Evolutionary conservation across 2,888 invertebrate species (phyloP).

Genomic region (Halictus ligatus): DNA sequence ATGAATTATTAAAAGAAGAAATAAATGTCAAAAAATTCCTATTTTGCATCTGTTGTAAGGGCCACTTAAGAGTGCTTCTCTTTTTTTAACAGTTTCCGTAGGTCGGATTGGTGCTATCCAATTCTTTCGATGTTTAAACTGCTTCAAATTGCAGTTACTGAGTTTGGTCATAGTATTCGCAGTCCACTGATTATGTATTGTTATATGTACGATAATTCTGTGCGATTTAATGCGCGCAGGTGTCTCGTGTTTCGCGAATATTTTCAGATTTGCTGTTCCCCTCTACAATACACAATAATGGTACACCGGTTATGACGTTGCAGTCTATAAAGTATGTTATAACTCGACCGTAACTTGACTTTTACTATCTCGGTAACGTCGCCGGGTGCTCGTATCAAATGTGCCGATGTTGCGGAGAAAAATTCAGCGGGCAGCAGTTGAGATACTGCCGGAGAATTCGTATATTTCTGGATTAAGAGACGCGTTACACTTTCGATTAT

Average conservation of each 20-base stretch:
- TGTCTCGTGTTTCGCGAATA: constrained; percentile 19
- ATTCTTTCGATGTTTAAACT: not conserved
- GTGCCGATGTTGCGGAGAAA: not conserved
- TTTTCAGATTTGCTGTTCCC: not conserved
- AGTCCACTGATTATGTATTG: not conserved
- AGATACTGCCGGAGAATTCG: not conserved
- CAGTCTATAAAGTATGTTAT: constrained; percentile 32
- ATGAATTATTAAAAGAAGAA: not conserved
- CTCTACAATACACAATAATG: not conserved
- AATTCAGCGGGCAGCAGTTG: not conserved
- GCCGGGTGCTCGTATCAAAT: not conserved
- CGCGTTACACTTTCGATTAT: constrained; percentile 27
- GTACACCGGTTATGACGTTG: not conserved
- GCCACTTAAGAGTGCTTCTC: not conserved
- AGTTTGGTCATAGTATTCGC: not conserved
- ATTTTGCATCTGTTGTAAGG: not conserved
- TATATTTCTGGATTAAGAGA: constrained; percentile 15
- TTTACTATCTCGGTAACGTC: constrained; percentile 18
- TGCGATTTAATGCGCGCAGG: not conserved
- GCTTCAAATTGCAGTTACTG: not conserved
- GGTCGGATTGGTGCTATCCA: not conserved
- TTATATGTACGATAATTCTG: not conserved
- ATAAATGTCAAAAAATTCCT: not conserved
- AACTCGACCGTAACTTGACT: constrained; percentile 15
- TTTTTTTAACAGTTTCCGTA: not conserved